Evolutionary conservation across 2,888 invertebrate species (phyloP), one percentile per base, ranked within the genome.

Genomic region (Polydrusus cervinus): DNA sequence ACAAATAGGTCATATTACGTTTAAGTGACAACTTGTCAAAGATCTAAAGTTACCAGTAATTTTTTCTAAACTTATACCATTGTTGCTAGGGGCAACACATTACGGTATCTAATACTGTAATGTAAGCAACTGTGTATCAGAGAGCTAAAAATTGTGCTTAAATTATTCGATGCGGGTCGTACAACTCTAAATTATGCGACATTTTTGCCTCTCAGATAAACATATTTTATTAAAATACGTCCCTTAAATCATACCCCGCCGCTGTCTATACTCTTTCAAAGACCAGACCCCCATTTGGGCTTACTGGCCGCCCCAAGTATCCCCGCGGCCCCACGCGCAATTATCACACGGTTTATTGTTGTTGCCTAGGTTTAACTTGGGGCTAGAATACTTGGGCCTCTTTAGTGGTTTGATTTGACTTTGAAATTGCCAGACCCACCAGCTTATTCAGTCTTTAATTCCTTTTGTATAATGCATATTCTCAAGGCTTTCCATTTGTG

Each of bases 341-440:
- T 86, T 86, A 86, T 86, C 86, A 82, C 85, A 85, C 85, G 85
- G 85, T 85, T 86, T 85, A 86, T 86, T 86, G 85, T 86, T 86
- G 85, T 85, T 85, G 84, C 82, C 85, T 83, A 83, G 84, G 84
- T 85, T 85, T 85, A 85, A 85, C 85, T 82, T 74, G 78, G 78
- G 82, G 85, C 85, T 82, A 81, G 85, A 86, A 85, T 85, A 85
- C 84, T 86, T 85, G 85, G 84, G 80, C 85, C 84, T 84, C 84
- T 85, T 85, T 85, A 84, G 82, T 82, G 83, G 83, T 83, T 82
- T 82, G 84, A 86, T 86, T 85, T 85, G 85, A 85, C 85, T 86
- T 85, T 85, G 85, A 85, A 86, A 86, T 86, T 85, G 82, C 81
- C 82, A 80, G 82, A 53, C 66, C 68, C 49, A 43, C 43, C 30